phyloP scores from a whole-genome alignment of 1,140 invertebrate species.

The Thaumetopoea pityocampa region DNA sequence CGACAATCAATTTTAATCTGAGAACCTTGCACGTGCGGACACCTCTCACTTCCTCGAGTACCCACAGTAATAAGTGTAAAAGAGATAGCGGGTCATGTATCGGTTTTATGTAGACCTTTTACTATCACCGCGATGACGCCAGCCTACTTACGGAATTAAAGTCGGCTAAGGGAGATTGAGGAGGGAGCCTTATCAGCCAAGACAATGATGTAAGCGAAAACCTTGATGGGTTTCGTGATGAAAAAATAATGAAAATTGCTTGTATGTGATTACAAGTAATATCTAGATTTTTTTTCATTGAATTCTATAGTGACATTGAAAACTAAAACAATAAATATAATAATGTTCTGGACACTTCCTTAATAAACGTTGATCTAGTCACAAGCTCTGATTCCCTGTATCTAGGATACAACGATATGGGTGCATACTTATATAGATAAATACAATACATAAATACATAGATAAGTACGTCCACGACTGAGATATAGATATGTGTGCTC shows the following conservation, averaged over 20 bases:
- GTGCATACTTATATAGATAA: too few species aligned
- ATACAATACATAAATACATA: too few species aligned
- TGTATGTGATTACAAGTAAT: too few species aligned
- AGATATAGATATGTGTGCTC: too few species aligned
- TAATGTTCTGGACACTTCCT: too few species aligned
- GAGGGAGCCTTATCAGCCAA: slow-evolving; percentile 50
- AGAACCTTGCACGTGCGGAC: slow-evolving; percentile 27
- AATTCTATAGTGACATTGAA: too few species aligned
- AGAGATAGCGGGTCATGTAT: slow-evolving; percentile 41
- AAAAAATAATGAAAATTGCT: slow-evolving; percentile 20
- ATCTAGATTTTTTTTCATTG: too few species aligned
- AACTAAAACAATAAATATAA: too few species aligned
- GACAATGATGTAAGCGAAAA: slow-evolving; percentile 69
- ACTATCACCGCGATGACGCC: slow-evolving; percentile 55
- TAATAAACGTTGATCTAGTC: too few species aligned
- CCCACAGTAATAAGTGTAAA: slow-evolving; percentile 16
- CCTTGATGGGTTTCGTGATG: slow-evolving; percentile 32
- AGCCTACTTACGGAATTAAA: slow-evolving; percentile 70
- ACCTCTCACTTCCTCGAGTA: slow-evolving; percentile 23
- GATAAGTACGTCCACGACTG: too few species aligned
- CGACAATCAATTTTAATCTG: slow-evolving; percentile 73
- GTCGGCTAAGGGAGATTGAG: slow-evolving; percentile 67
- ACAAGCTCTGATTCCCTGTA: too few species aligned
- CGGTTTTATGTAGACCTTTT: slow-evolving; percentile 55
- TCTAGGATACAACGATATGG: too few species aligned